Conservation (phyloP, 2,888 invertebrate species). For the Nomada goodeniana region DNA sequence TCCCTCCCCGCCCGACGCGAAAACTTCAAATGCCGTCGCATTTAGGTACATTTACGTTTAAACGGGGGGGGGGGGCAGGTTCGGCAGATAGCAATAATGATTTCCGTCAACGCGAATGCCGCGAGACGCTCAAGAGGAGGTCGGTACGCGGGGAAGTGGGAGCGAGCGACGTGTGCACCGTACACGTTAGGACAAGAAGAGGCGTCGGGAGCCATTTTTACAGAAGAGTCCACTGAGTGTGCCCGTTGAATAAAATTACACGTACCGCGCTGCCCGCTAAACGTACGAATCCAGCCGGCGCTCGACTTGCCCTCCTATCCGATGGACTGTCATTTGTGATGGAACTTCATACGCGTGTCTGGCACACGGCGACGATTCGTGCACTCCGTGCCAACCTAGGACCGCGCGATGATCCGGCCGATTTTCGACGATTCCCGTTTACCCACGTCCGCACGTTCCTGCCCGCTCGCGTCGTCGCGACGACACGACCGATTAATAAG, state of each 20-base stretch:
- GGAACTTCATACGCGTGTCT: constrained; percentile 61
- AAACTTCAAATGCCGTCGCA: neutral
- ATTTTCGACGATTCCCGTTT: constrained; percentile 19
- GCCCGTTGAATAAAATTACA: constrained; percentile 37
- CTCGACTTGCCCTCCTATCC: constrained; percentile 55
- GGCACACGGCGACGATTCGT: constrained; percentile 45
- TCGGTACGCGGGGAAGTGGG: neutral
- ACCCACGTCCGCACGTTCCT: neutral
- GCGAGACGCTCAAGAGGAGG: neutral
- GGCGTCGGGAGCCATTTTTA: constrained; percentile 65
- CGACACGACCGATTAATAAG: constrained; percentile 4
- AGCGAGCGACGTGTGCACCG: constrained; percentile 5
- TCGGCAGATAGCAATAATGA: neutral
- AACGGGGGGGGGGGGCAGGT: too few species aligned
- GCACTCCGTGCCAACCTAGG: neutral
- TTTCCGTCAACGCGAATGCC: neutral
- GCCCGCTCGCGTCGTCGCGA: neutral
- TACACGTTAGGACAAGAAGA: constrained; percentile 6
- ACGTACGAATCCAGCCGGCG: constrained; percentile 67
- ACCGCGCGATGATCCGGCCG: constrained; percentile 27
- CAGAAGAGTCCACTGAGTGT: constrained; percentile 65
- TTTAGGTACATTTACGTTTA: neutral
- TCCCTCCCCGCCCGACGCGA: neutral
- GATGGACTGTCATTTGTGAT: constrained; percentile 70
- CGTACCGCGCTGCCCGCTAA: constrained; percentile 66